These are phyloP conservation scores for Odontomachus brunneus DNA, from an alignment of 1,140 invertebrate species.

Conservation along the genomic window DNA sequence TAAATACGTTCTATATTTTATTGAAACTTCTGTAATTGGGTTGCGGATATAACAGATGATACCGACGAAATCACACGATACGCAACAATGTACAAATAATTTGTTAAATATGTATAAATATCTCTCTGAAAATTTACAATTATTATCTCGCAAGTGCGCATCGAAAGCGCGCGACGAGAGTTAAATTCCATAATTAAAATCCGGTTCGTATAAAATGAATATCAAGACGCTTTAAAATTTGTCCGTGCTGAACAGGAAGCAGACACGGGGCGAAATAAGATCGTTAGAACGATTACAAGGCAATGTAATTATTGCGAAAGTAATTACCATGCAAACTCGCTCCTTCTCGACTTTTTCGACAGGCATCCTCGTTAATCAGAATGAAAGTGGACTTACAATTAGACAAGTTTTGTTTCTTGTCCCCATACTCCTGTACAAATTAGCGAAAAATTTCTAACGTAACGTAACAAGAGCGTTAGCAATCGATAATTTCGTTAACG, in stretches of 20 bases:
- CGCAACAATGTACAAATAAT: background rate
- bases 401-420: constrained; percentile 33
- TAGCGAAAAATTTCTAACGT: background rate
- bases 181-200: constrained; percentile 23
- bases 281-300: constrained; percentile 45
- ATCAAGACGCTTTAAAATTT: constrained; percentile 30
- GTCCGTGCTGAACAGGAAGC: constrained; percentile 18
- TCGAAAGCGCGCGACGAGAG: background rate
- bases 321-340: constrained; percentile 46
- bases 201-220: background rate
- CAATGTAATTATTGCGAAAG: constrained; percentile 49
- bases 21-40: constrained; percentile 1
- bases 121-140: background rate
- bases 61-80: background rate
- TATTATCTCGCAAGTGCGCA: background rate
- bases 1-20: background rate
- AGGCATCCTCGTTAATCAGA: constrained; percentile 36
- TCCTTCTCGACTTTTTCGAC: constrained; percentile 44
- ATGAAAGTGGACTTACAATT: constrained; percentile 30
- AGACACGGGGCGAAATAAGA: constrained; percentile 33
- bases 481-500: background rate
- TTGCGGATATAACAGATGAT: background rate
- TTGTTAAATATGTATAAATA: background rate
- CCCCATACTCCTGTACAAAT: background rate
- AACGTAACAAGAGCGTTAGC: background rate